Evolutionary conservation across 2,888 invertebrate genomes (phyloP), one percentile per base, ranked within the genome.

Genomic region (Iphiclides podalirius): DNA sequence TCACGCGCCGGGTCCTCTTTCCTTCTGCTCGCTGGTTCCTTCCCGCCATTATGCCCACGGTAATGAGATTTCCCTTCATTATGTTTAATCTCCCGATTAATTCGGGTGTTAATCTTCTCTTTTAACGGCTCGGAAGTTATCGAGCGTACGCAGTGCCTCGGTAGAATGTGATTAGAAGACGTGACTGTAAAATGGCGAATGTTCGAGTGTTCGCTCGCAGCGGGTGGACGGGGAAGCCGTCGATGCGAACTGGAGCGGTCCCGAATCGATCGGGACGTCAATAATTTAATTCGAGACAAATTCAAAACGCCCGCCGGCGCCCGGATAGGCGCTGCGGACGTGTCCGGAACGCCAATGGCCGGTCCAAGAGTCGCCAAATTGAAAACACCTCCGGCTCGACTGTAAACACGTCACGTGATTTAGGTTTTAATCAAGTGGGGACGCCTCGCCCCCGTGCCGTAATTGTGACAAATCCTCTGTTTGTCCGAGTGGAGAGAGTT

Each of bases 401-500:
- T 87, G 88, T 88, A 88, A 87, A 88, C 88, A 87, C 86, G 88
- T 87, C 88, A 87, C 88, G 88, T 88, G 88, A 88, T 88, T 88
- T 88, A 88, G 88, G 87, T 87, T 88, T 88, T 88, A 88, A 88
- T 88, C 88, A 88, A 88, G 86, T 81, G 82, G 85, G 86, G 85
- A 82, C 87, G 80, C 82, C 70, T 79, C 78, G 75, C 76, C 79
- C 79, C 70, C 4, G n/a, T 70, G 77, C 72, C 82, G 87, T 88
- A 88, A 88, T 88, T 88, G 88, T 87, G 88, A 88, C 88, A 88
- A 88, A 88, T 87, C 86, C 88, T 86, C 87, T 88, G 88, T 88
- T 88, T 88, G 88, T 87, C 82, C 86, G 83, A 83, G 79, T 78
- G 75, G 20, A 6, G 20, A 6, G 87, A 88, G 83, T 87, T 87